phyloP scores from a whole-genome alignment of 1,140 invertebrate genomes.

The Drosophila mayri region DNA sequence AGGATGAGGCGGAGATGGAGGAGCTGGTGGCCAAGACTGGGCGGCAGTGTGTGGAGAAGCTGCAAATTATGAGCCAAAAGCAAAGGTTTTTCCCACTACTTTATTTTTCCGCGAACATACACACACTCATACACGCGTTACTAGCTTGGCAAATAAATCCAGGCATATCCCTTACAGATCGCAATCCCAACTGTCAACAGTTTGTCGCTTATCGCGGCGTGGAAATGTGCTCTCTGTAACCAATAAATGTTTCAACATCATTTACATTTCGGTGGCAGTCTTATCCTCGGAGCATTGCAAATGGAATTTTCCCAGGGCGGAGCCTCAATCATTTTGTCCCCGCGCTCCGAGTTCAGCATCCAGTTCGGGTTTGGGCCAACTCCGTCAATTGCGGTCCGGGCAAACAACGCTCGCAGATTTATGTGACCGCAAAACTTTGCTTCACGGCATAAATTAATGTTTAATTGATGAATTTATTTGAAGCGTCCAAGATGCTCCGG shows the following conservation, averaged over 20 bases:
- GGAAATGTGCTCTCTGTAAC: slow-evolving; percentile 49
- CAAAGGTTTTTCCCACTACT: slow-evolving; percentile 14
- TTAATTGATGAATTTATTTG: slow-evolving; percentile 74
- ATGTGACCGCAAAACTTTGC: slow-evolving; percentile 76
- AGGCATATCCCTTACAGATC: slow-evolving; percentile 24
- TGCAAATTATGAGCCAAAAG: slow-evolving; percentile 67
- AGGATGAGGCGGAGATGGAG: neutral
- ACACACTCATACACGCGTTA: neutral
- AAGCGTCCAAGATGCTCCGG: slow-evolving; percentile 23
- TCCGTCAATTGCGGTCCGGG: slow-evolving; percentile 47
- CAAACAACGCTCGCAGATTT: slow-evolving; percentile 63
- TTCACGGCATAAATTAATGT: slow-evolving; percentile 72
- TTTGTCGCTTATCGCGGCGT: slow-evolving; percentile 42
- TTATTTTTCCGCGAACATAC: slow-evolving; percentile 11
- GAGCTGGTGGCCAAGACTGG: slow-evolving; percentile 14
- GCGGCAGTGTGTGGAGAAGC: slow-evolving; percentile 39
- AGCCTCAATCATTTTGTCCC: slow-evolving; percentile 60
- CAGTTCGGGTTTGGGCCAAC: slow-evolving; percentile 30
- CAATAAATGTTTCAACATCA: slow-evolving; percentile 73
- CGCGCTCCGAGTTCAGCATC: slow-evolving; percentile 30
- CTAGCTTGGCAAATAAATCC: slow-evolving; percentile 51
- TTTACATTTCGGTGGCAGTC: slow-evolving; percentile 63
- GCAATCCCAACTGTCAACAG: slow-evolving; percentile 56
- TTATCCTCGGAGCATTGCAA: slow-evolving; percentile 55
- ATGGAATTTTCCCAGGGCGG: slow-evolving; percentile 41